Evolutionary conservation across 2,797 vertebrate species (phyloP).

Genomic region (Premnoplex brunnescens): DNA sequence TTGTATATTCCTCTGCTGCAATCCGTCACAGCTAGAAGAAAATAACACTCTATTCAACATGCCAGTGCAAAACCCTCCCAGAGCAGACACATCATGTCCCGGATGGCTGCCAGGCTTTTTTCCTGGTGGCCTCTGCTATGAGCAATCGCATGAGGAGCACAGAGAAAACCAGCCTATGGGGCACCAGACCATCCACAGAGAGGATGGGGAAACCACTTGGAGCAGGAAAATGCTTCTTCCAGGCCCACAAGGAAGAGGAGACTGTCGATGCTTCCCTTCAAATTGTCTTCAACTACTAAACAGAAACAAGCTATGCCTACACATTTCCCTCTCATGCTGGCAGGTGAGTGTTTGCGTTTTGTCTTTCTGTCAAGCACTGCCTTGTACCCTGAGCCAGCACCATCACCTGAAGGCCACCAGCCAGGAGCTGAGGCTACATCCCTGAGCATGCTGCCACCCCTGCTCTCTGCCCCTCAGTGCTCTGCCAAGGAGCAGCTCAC

Average conservation of each 20-base stretch:
- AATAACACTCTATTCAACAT: not conserved
- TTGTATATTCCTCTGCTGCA: not conserved
- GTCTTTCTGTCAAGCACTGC: rapidly evolving
- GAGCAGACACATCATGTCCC: not conserved
- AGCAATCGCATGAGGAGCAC: not conserved
- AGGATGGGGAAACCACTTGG: not conserved
- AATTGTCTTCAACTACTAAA: not conserved
- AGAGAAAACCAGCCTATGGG: rapidly evolving
- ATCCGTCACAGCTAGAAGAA: not conserved
- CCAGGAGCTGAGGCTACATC: not conserved
- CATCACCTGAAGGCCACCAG: not conserved
- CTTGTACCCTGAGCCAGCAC: rapidly evolving
- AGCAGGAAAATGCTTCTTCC: not conserved
- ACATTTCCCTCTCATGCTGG: rapidly evolving
- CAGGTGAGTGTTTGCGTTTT: not conserved
- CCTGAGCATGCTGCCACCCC: rapidly evolving
- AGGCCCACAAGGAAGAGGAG: not conserved
- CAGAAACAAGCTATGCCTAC: not conserved
- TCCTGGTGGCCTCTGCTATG: rapidly evolving
- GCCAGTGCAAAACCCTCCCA: not conserved
- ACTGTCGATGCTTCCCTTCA: not conserved
- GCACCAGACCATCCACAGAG: not conserved
- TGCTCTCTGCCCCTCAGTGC: not conserved
- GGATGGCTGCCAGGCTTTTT: not conserved
- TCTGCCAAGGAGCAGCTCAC: not conserved